Evolutionary conservation across 2,888 invertebrate genomes (phyloP).

Genomic region (Trichacis sp.): DNA sequence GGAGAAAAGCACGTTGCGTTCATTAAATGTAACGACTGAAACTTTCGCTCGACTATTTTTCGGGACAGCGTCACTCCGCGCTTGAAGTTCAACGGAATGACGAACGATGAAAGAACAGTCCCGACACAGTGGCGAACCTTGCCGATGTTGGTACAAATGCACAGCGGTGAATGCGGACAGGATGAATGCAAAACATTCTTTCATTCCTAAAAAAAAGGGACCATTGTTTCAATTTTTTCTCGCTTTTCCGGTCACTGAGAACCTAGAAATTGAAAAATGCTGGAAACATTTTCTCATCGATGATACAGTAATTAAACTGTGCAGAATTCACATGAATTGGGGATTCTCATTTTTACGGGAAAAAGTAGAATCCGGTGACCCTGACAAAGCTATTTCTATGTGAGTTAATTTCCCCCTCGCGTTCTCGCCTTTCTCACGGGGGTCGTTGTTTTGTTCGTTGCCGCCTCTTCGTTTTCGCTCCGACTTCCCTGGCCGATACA

Average conservation of each 20-base stretch:
- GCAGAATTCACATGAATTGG: not conserved
- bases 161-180: conserved; percentile 28
- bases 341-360: not conserved
- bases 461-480: conserved; percentile 34
- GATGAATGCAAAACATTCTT: conserved; percentile 29
- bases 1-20: too few relatives aligned
- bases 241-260: too few relatives aligned
- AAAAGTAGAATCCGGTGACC: conserved; percentile 16
- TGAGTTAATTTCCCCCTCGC: not conserved
- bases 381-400: not conserved
- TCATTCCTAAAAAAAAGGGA: not conserved
- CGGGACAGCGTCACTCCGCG: not conserved
- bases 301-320: not conserved
- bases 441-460: conserved; percentile 24
- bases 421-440: not conserved
- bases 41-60: too few relatives aligned
- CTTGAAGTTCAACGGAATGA: conserved; percentile 20
- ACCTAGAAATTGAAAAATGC: not conserved
- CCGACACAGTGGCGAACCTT: conserved; percentile 23
- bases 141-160: conserved; percentile 32
- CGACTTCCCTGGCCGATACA: conserved; percentile 29
- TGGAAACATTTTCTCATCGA: not conserved
- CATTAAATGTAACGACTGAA: too few relatives aligned
- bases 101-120: conserved; percentile 29
- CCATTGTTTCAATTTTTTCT: too few relatives aligned